Conservation (phyloP, 2,113 vertebrate genomes). For the Dromiciops gliroides region DNA sequence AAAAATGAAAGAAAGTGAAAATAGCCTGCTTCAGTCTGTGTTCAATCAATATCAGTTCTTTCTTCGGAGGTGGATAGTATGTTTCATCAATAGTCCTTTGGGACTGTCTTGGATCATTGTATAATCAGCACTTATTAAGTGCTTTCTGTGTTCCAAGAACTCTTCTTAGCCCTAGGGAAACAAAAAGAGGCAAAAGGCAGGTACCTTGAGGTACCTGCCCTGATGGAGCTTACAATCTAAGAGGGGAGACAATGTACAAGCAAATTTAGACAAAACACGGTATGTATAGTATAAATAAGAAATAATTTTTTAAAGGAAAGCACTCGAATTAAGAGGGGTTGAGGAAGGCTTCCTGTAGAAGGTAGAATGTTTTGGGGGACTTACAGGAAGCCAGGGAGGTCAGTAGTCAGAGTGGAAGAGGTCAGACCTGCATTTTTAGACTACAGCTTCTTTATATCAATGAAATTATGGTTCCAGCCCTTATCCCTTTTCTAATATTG, state of each 20-base stretch:
- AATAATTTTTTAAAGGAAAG: background rate
- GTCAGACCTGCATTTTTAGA: background rate
- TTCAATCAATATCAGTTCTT: too few species aligned
- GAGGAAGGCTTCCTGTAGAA: background rate
- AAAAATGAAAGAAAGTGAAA: too few species aligned
- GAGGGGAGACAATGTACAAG: background rate
- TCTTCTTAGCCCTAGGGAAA: background rate
- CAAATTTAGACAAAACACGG: background rate
- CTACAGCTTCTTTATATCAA: background rate
- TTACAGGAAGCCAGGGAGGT: background rate
- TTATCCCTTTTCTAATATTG: background rate
- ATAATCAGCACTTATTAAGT: background rate
- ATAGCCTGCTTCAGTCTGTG: too few species aligned
- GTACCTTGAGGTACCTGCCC: too few species aligned
- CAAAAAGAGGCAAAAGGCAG: background rate
- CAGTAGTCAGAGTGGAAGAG: background rate
- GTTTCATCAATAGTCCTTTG: too few species aligned
- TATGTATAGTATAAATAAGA: background rate
- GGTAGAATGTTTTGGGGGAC: background rate
- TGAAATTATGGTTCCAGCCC: background rate
- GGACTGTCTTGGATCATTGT: too few species aligned
- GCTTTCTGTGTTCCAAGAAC: background rate
- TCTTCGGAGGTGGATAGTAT: too few species aligned
- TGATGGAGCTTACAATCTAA: background rate
- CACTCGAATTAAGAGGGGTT: background rate